These are phyloP conservation scores for Trematomus loennbergii DNA, from an alignment of 2,113 vertebrate species.

Conservation along the genomic window DNA sequence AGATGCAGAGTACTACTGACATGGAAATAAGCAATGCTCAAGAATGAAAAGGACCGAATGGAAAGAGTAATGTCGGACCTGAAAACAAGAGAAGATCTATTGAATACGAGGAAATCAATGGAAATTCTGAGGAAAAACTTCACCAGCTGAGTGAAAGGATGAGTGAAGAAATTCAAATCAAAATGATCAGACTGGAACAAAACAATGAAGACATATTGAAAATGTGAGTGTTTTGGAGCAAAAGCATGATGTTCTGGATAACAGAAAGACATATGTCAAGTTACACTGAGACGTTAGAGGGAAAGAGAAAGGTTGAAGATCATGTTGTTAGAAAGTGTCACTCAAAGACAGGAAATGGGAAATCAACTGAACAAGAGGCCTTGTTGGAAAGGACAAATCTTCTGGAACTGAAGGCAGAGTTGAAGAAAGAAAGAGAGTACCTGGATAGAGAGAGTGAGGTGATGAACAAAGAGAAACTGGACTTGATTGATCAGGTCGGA, in stretches of 20 bases:
- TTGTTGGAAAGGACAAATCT: no score
- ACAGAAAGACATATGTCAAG: no score
- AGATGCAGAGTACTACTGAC: slow-evolving; percentile 6
- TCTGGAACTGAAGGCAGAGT: no score
- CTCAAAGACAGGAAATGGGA: no score
- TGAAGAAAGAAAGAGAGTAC: no score
- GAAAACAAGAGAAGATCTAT: slow-evolving; percentile 2
- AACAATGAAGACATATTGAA: not conserved
- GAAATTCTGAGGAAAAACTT: not conserved
- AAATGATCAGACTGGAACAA: not conserved
- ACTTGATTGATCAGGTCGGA: no score
- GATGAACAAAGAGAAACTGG: no score
- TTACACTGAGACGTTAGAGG: no score
- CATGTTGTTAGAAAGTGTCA: no score
- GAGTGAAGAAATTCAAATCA: not conserved
- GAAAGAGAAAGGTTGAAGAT: no score
- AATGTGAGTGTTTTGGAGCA: not conserved
- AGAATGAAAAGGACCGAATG: not conserved
- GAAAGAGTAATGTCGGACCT: not conserved
- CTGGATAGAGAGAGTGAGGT: no score
- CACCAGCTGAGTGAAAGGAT: not conserved
- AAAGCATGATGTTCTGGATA: not conserved
- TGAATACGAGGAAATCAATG: not conserved
- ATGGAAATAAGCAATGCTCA: slow-evolving; percentile 5
- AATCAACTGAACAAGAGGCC: no score